Percentiles rank a stretch among this genome's conserved stretches.
phyloP scores from a whole-genome alignment of 2,888 invertebrate species.

The Scaptodrosophila latifasciaeformis region DNA sequence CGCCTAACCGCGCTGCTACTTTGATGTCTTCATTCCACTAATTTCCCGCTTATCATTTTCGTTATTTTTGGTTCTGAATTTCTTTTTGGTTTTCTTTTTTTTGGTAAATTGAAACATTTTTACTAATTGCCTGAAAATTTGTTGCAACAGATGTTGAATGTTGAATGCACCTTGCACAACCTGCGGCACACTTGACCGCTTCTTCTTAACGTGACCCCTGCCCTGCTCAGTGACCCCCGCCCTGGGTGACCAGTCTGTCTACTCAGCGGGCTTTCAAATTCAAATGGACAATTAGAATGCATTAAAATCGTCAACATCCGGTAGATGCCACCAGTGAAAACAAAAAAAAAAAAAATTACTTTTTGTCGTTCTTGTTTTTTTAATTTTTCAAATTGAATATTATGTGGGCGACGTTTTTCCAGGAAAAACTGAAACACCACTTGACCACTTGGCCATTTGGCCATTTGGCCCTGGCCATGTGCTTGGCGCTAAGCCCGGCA shows the following conservation, averaged over 20 bases:
- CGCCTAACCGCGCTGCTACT: conserved; percentile 14
- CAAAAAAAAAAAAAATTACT: no score
- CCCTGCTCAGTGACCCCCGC: conserved; percentile 27
- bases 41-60: conserved; percentile 66
- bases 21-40: conserved; percentile 67
- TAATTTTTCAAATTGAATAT: conserved; percentile 51
- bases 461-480: not conserved
- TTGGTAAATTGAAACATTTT: conserved; percentile 66
- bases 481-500: conserved; percentile 13
- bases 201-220: not conserved
- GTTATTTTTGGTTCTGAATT: not conserved
- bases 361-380: not conserved
- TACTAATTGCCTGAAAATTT: conserved; percentile 68
- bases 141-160: conserved; percentile 18
- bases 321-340: conserved; percentile 16
- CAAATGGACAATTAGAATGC: conserved; percentile 34
- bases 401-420: conserved; percentile 66
- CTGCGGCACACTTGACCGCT: conserved; percentile 31
- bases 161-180: conserved; percentile 32
- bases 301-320: conserved; percentile 60
- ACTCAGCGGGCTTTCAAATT: not conserved
- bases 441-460: conserved; percentile 5
- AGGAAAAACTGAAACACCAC: conserved; percentile 40
- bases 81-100: conserved; percentile 17
- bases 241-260: not conserved